These are phyloP conservation scores for Chaetoderma sp. DNA, from an alignment of 2,888 invertebrate species.

Conservation along the genomic window DNA sequence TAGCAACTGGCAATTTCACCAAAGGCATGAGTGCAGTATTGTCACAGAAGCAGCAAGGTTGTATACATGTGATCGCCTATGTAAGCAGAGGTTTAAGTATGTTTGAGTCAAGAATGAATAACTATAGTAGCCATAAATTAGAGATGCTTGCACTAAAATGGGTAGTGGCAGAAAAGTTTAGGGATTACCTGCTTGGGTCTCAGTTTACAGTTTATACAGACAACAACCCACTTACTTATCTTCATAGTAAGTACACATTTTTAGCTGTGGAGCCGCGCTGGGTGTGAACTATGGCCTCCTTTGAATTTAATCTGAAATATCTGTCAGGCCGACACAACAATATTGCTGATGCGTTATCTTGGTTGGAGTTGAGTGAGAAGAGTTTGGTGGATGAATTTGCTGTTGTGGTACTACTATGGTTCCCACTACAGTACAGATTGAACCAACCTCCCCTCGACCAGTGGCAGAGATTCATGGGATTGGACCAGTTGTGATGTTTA, in stretches of 20 bases:
- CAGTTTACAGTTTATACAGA: constrained; percentile 13
- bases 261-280: constrained; percentile 22
- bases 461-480: too few relatives aligned
- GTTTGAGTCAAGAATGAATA: background rate
- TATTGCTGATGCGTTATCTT: constrained; percentile 17
- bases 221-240: constrained; percentile 20
- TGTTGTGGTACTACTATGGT: too few relatives aligned
- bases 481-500: too few relatives aligned
- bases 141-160: constrained; percentile 34
- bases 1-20: background rate
- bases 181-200: constrained; percentile 13
- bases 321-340: constrained; percentile 10
- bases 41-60: too few relatives aligned
- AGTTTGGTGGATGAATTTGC: background rate
- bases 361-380: background rate
- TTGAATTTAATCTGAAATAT: constrained; percentile 14
- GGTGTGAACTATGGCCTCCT: constrained; percentile 16
- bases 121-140: constrained; percentile 14
- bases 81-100: too few relatives aligned
- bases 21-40: background rate
- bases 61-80: too few relatives aligned
- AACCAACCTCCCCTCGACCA: too few relatives aligned
- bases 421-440: too few relatives aligned
- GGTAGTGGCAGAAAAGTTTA: constrained; percentile 29
- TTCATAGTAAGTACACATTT: constrained; percentile 8